Evolutionary conservation across 1,140 invertebrate species (phyloP), one percentile per base, ranked within the genome.

Genomic region (Brevipalpus yothersi): DNA sequence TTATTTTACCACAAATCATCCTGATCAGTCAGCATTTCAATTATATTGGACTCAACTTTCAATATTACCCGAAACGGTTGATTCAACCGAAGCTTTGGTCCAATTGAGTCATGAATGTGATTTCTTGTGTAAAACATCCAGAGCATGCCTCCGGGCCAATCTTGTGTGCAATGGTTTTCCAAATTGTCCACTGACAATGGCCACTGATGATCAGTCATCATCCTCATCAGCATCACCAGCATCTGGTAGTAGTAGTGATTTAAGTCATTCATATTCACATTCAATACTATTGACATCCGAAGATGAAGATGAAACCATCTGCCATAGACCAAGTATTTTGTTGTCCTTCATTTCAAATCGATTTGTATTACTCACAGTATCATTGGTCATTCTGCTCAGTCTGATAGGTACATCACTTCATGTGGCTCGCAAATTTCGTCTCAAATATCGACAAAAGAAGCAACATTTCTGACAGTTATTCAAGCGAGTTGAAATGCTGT

Each of bases 121-220:
- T 61, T 91, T 89, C 65, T 76, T 82, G 53, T 91, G 86, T 73
- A 84, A 85, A 0, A 63, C 82, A 9, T 80, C 86, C 60, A 79
- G 81, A 2, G 72, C 84, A 5, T 90, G 86, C 66, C 85, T 91
- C 65, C 82, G 84, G 1, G 76, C 78, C 9, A 75, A 81, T 63
- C 73, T 89, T 13, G 77, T 89, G 0, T 91, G 86, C 68, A 88
- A 91, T 67, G 86, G 86, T 12, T 76, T 87, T 1, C 76, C 84
- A 1, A 87, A 89, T 70, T 90, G 86, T 70, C 86, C 85, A 39
- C 12, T 51, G 2, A 51, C 12, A 51, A n/a, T 19, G n/a, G 21
- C 49, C 21, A 10, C 2, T 10, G 49, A 51, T 17, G n/a, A 19
- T 51, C 31, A 31, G 31, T 3, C 31, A 31, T 31, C 31, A 31